Percentiles rank a stretch among this genome's conserved stretches.
phyloP scores from a whole-genome alignment of 2,113 vertebrate species.

The human (Homo sapiens) region GRCh38 chr11:39434501-39435000 shows the following conservation, averaged over 20 bases:
- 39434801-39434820: not conserved
- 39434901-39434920: not conserved
- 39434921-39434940: not conserved
- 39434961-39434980: not conserved
- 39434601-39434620: not conserved
- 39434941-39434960: not conserved
- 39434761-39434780: not conserved
- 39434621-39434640: not conserved
- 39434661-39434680: not conserved
- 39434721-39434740: not conserved
- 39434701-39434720: not conserved
- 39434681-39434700: not conserved
- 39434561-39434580: not conserved
- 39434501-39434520: fast-evolving
- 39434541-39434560: not conserved
- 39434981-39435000: not conserved
- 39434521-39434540: not conserved
- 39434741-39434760: not conserved
- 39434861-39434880: not conserved
- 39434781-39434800: not conserved
- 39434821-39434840: not conserved
- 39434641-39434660: not conserved
- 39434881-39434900: not conserved
- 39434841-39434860: not conserved
- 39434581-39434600: not conserved